Base-by-base conservation (phyloP, 2,888 invertebrate species). In the Dryadula phaetusa region DNA sequence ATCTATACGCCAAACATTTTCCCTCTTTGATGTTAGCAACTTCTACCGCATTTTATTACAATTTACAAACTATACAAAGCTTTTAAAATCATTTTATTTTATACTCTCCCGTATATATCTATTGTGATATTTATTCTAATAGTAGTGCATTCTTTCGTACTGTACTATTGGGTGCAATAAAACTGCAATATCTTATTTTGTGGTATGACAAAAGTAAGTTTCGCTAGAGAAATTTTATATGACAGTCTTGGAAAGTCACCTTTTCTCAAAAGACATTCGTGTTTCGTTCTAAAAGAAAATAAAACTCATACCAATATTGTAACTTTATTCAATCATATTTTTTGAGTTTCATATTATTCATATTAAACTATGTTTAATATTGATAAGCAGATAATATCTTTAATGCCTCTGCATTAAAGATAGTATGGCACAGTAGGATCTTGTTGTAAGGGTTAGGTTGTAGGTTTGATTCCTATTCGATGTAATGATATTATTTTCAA, bases 131-230 rank as follows among this genome's bases (percentile, higher is more conserved):
- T 44, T 44, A 60, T 46, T 60, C 42, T 60, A 44, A 60, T 60
- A 60, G 46, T 20, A 40, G 46, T 64, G 47, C 56, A 18, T 40
- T 64, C 53, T 54, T 47, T 44, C 25, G 68, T 44, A 61, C 44
- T 28, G 52, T 69, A 54, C 66, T 69, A 65, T 64, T 46, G 72
- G 71, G 71, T 64, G 64, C 66, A 66, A 62, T 72, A 72, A 69
- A 71, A 64, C 62, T 66, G 67, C 69, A 72, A 71, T 71, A 71
- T 69, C 66, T 71, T 68, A 72, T 64, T 67, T 67, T 32, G 54
- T 62, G 62, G 66, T 40, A 54, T 44, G 53, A 56, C 63, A 54
- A 63, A 47, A 60, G 28, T 60, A 60, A 60, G 32, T 34, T 67
- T 58, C 69, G 63, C 56, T 52, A 25, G 65, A 67, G 69, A 72